These are phyloP conservation scores for Paralichthys olivaceus DNA, from an alignment of 2,113 vertebrate genomes.

Conservation along the genomic window DNA sequence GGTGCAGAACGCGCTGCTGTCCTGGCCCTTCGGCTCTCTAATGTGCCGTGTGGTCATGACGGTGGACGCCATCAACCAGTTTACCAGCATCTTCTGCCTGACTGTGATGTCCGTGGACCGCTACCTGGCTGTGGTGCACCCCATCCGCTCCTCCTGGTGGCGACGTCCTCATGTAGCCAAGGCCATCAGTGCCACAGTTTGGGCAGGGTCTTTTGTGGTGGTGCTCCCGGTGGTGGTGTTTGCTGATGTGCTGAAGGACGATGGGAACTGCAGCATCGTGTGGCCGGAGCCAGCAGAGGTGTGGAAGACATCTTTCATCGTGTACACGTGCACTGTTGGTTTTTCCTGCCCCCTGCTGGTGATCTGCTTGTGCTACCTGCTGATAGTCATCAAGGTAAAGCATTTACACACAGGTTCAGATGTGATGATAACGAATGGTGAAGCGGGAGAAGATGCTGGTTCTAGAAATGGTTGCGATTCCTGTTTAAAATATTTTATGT, in stretches of 20 bases:
- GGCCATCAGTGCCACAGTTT: constrained; percentile 87
- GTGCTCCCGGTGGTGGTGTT: constrained; percentile 94
- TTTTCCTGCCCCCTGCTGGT: constrained; percentile 93
- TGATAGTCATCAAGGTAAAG: constrained; percentile 89
- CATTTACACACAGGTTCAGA: neutral
- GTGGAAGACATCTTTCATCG: constrained; percentile 91
- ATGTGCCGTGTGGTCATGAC: constrained; percentile 97
- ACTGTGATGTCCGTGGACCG: constrained; percentile 96
- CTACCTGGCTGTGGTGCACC: constrained; percentile 94
- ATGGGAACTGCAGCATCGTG: constrained; percentile 93
- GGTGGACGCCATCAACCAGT: constrained; percentile 96
- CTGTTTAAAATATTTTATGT: neutral
- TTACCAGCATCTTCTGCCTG: constrained; percentile 98
- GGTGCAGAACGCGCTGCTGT: constrained; percentile 91
- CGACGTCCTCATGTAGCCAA: constrained; percentile 90
- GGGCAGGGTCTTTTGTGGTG: constrained; percentile 91
- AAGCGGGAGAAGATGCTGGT: neutral
- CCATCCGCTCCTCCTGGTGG: constrained; percentile 90
- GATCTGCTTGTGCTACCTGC: constrained; percentile 93
- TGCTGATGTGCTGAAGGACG: constrained; percentile 88
- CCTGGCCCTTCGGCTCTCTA: constrained; percentile 95
- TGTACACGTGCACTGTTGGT: constrained; percentile 90
- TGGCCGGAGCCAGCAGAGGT: constrained; percentile 91
- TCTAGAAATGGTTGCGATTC: neutral
- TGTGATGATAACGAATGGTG: neutral